A percentile compares a stretch with the other conserved stretches of the same genome.
Conservation (phyloP, 35 echinoderm and acorn worm genomes). For the Ptychodera flava region DNA sequence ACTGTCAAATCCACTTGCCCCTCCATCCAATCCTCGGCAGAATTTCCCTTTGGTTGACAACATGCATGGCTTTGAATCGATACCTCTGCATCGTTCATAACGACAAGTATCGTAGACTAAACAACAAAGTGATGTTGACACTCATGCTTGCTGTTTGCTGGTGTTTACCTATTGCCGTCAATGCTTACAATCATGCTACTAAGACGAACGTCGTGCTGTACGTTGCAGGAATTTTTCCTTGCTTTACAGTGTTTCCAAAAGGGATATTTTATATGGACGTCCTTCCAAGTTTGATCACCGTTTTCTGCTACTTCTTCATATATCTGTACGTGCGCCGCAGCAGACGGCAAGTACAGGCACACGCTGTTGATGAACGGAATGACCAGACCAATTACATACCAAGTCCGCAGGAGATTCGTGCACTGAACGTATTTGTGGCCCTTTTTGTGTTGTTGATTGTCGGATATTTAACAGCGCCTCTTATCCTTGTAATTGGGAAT, state of each 20-base stretch:
- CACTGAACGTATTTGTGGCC: background rate
- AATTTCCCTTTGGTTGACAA: background rate
- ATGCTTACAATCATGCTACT: background rate
- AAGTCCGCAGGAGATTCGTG: background rate
- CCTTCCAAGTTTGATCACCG: background rate
- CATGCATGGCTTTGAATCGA: background rate
- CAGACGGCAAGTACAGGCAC: background rate
- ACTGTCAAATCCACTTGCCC: background rate
- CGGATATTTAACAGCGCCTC: background rate
- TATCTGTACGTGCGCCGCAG: background rate
- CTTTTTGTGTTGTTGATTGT: background rate
- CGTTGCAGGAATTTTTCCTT: background rate
- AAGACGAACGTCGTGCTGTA: background rate
- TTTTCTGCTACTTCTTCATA: background rate
- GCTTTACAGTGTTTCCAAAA: background rate
- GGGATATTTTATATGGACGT: background rate
- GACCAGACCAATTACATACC: background rate
- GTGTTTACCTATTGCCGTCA: background rate
- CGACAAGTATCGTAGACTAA: background rate
- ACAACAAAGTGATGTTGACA: background rate
- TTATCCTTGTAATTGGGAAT: background rate
- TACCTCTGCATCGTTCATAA: background rate
- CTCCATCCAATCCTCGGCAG: background rate
- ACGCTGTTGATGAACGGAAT: background rate
- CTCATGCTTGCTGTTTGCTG: background rate